Percentiles rank a stretch among this genome's conserved stretches.
phyloP scores from a whole-genome alignment of 2,113 vertebrate genomes.

The Malurus cyaneus region DNA sequence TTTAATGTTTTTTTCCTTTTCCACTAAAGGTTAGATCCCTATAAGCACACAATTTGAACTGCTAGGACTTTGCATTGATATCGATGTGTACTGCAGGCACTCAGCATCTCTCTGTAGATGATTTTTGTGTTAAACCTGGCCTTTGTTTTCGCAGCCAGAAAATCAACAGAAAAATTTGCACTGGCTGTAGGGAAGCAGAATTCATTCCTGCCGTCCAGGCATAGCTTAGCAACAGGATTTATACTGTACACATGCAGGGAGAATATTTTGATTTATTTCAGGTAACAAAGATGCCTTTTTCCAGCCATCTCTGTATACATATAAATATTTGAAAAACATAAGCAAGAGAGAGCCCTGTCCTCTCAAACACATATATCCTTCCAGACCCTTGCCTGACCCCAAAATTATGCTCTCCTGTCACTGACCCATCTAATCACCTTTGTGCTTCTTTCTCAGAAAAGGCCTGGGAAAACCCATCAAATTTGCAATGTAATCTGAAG shows the following conservation, averaged over 20 bases:
- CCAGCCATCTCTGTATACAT: not conserved
- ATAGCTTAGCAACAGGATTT: constrained; percentile 31
- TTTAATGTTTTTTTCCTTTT: not conserved
- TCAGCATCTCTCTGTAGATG: not conserved
- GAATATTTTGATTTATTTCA: constrained; percentile 11
- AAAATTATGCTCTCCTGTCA: constrained; percentile 27
- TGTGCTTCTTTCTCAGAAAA: constrained; percentile 42
- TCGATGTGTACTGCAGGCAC: not conserved
- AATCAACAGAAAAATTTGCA: not conserved
- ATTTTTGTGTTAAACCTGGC: not conserved
- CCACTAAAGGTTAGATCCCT: not conserved
- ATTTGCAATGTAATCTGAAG: constrained; percentile 34
- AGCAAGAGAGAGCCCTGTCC: not conserved
- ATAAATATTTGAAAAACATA: constrained; percentile 21
- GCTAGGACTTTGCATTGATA: not conserved
- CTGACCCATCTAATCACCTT: constrained; percentile 57
- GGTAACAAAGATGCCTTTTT: not conserved
- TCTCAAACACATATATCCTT: constrained; percentile 8
- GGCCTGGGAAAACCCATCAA: constrained; percentile 32
- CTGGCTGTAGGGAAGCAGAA: not conserved
- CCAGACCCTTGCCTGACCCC: constrained; percentile 42
- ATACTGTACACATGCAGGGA: not conserved
- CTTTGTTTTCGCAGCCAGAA: constrained; percentile 21
- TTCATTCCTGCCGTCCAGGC: not conserved
- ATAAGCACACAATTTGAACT: not conserved